A percentile compares a stretch with the other conserved stretches of the same genome.
These are phyloP conservation scores for Eilema sororculum DNA, from an alignment of 2,888 invertebrate species.

Conservation along the genomic window DNA sequence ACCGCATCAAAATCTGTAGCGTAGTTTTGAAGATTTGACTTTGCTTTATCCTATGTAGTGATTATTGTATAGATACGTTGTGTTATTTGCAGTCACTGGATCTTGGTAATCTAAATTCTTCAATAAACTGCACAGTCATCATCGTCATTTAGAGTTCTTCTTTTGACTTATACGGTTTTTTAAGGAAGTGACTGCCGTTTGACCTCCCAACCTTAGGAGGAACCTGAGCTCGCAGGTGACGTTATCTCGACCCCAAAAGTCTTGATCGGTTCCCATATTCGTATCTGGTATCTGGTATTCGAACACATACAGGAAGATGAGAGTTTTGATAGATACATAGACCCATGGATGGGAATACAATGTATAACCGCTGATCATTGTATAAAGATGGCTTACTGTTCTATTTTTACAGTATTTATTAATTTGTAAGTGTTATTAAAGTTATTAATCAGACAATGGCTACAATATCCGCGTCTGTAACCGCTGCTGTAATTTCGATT, in stretches of 20 bases:
- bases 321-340: too few relatives aligned
- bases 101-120: not conserved
- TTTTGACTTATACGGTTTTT: not conserved
- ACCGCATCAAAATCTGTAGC: too few relatives aligned
- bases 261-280: too few relatives aligned
- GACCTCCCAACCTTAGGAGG: not conserved
- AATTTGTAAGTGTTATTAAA: not conserved
- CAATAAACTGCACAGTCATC: not conserved
- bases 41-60: too few relatives aligned
- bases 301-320: too few relatives aligned
- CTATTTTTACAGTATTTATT: not conserved
- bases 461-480: slow-evolving; percentile 6
- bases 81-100: not conserved
- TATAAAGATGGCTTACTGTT: not conserved
- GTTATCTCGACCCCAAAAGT: too few relatives aligned
- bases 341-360: too few relatives aligned
- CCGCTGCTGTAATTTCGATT: not conserved
- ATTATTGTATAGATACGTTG: not conserved
- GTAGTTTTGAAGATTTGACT: too few relatives aligned
- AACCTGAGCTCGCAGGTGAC: not conserved
- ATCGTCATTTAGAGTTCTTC: not conserved
- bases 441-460: not conserved
- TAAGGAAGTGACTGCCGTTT: not conserved
- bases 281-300: too few relatives aligned
- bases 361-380: not conserved